phyloP scores from a whole-genome alignment of 2,888 invertebrate species.

The Apoda limacodes region DNA sequence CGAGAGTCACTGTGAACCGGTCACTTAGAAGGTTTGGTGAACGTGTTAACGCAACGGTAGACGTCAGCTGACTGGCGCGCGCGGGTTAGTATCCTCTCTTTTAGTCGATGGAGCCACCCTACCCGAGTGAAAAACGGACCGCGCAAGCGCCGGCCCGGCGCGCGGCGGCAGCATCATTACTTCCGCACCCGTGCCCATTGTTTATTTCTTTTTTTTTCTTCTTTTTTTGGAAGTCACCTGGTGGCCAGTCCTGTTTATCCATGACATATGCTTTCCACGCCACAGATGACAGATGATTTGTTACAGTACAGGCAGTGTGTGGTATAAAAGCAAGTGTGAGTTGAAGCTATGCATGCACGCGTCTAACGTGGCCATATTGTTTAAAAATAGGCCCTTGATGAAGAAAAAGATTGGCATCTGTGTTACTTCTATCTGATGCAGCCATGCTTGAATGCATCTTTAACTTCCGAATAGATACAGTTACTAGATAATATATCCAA shows the following conservation, averaged over 20 bases:
- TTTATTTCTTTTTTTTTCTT: slow-evolving; percentile 27
- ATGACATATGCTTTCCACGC: slow-evolving; percentile 30
- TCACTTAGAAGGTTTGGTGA: slow-evolving; percentile 16
- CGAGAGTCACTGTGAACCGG: slow-evolving; percentile 25
- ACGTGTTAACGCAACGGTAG: slow-evolving; percentile 40
- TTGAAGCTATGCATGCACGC: too few relatives aligned
- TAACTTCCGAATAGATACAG: too few relatives aligned
- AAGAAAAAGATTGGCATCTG: too few relatives aligned
- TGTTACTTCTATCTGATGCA: too few relatives aligned
- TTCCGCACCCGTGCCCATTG: slow-evolving; percentile 38
- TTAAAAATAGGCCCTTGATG: too few relatives aligned
- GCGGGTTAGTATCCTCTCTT: slow-evolving; percentile 53
- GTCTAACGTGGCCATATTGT: too few relatives aligned
- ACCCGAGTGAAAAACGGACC: slow-evolving; percentile 44
- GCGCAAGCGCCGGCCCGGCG: slow-evolving; percentile 57
- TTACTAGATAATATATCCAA: too few relatives aligned
- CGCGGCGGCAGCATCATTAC: slow-evolving; percentile 22
- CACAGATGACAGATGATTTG: too few relatives aligned
- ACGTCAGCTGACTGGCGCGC: slow-evolving; percentile 68
- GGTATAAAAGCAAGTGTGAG: too few relatives aligned
- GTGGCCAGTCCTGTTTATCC: slow-evolving; percentile 22
- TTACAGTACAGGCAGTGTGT: too few relatives aligned
- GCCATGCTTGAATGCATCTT: too few relatives aligned
- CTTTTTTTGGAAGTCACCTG: slow-evolving; percentile 22
- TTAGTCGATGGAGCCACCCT: slow-evolving; percentile 63